Evolutionary conservation across 2,888 invertebrate genomes (phyloP), one percentile per base, ranked within the genome.

Genomic region (Fragum whitleyi): DNA sequence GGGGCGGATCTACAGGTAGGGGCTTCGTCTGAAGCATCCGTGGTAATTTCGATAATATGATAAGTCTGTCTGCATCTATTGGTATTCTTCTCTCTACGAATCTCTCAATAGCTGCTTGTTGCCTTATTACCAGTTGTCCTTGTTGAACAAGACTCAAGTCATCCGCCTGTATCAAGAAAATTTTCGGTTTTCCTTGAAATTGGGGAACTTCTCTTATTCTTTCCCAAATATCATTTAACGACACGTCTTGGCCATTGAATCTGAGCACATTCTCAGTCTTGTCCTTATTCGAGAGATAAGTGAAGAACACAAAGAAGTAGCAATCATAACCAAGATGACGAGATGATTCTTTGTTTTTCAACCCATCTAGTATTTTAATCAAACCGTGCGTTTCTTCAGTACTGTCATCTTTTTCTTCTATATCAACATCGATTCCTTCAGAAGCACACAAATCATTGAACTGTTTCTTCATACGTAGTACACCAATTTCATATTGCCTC

Each of bases 281-380:
- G 23, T 65, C 29, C 42, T 26, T 14, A 11, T 7, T 65, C 9
- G 23, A 16, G 11, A 26, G 19, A 39, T 36, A 65, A 5, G 65
- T 65, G 65, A 65, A 65, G 36, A 65, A 65, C 42, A 42, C 36
- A 23, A 65, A 65, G 42, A 65, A 65, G 23, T 36, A 65, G n/a
- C 65, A 65, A 26, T 65, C 65, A 65, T 65, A 65, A 21, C 42
- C 1, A 26, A 1, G 23, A 16, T 23, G 21, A 26, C 11, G n/a
- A n/a, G n/a, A n/a, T n/a, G n/a, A n/a, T n/a, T n/a, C 21, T n/a
- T 28, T 42, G 0, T 39, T 42, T 26, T 39, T 14, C 21, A 65
- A 42, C 21, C 23, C 23, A 1, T 39, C 65, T 6, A 65, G 21
- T 9, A 26, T 2, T 23, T 2, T 0, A 9, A 28, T 7, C 14